These are phyloP conservation scores for Hippocampus abdominalis DNA, from an alignment of 2,113 vertebrate species.

Conservation along the genomic window DNA sequence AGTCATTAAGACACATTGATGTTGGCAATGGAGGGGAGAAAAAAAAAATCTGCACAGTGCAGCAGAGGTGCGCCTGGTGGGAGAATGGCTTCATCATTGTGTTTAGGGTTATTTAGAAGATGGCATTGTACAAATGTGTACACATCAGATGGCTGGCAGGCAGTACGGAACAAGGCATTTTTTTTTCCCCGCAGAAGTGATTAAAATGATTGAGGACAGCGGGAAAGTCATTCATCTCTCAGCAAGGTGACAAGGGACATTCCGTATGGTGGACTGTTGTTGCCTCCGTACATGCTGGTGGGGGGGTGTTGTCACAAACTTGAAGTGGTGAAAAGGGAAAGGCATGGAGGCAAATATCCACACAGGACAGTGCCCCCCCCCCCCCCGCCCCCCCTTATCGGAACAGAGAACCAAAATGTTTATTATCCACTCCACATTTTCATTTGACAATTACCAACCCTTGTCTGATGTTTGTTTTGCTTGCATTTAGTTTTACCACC, in stretches of 20 bases:
- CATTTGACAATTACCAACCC: conserved; percentile 45
- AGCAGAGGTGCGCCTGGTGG: conserved; percentile 9
- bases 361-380: too few species aligned
- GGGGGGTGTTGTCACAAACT: conserved; percentile 45
- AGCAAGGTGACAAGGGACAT: conserved; percentile 73
- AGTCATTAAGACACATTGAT: not conserved
- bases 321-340: conserved; percentile 64
- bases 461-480: conserved; percentile 3
- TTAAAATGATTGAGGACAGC: conserved; percentile 76
- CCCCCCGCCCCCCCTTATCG: too few species aligned
- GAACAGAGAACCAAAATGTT: conserved; percentile 54
- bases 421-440: conserved; percentile 40
- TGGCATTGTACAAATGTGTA: conserved; percentile 34
- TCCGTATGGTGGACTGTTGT: conserved; percentile 36
- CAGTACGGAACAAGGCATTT: conserved; percentile 57
- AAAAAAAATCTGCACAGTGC: conserved; percentile 1
- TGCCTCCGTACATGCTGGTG: conserved; percentile 20
- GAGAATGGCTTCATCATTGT: conserved; percentile 13
- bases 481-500: not conserved
- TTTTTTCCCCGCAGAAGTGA: conserved; percentile 64
- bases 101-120: conserved; percentile 19
- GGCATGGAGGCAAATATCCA: conserved; percentile 50
- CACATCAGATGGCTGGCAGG: conserved; percentile 58
- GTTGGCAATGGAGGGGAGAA: not conserved
- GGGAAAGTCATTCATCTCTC: conserved; percentile 69